Conservation (phyloP, 2,113 vertebrate species). For the Elanoides forficatus region DNA sequence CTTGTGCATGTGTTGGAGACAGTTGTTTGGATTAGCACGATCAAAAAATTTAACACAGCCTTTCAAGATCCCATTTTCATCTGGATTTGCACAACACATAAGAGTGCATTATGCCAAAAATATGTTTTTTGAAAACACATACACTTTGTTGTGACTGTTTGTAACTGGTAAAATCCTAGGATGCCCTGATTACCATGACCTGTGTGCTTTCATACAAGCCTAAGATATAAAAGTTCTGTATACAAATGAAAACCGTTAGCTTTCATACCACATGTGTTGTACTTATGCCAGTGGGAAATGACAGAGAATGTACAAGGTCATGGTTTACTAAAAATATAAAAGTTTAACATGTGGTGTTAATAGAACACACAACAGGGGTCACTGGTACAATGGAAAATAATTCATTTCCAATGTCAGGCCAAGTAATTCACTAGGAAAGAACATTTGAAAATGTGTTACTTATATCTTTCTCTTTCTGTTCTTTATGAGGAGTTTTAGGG, state of each 20-base stretch:
- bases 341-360: constrained; percentile 70
- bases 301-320: constrained; percentile 68
- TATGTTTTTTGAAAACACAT: constrained; percentile 48
- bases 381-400: constrained; percentile 63
- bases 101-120: constrained; percentile 54
- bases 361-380: constrained; percentile 73
- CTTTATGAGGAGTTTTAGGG: neutral
- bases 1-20: constrained; percentile 58
- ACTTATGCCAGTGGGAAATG: constrained; percentile 60
- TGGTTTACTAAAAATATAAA: constrained; percentile 68
- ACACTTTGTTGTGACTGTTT: constrained; percentile 37
- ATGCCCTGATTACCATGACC: constrained; percentile 40
- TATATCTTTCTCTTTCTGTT: neutral
- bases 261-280: constrained; percentile 58
- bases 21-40: constrained; percentile 65
- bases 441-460: constrained; percentile 17
- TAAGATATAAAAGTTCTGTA: neutral
- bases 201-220: constrained; percentile 1
- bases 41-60: constrained; percentile 53
- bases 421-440: constrained; percentile 37
- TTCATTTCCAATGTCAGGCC: constrained; percentile 60
- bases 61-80: constrained; percentile 64
- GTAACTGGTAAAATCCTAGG: constrained; percentile 45
- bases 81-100: constrained; percentile 49
- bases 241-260: constrained; percentile 56